Evolutionary conservation across 1,140 invertebrate genomes (phyloP).

Genomic region (Dufourea novaeangliae): DNA sequence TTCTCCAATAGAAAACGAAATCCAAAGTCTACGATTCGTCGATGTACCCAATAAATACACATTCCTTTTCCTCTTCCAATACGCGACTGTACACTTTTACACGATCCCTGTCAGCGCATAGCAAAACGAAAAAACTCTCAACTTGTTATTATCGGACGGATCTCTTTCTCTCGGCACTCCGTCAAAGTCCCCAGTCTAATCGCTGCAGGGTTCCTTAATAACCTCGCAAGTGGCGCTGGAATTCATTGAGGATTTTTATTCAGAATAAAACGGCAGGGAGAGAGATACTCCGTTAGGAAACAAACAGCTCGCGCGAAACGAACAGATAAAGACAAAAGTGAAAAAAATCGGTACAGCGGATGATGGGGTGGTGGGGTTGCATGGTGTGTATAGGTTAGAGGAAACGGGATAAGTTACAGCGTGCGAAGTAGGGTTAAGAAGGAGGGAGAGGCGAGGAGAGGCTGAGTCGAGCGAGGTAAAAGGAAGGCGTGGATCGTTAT

Average conservation of each 20-base stretch:
- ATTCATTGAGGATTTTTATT: conserved; percentile 14
- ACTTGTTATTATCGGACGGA: background rate
- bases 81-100: background rate
- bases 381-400: background rate
- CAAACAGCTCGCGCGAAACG: background rate
- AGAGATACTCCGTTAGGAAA: conserved; percentile 7
- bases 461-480: conserved; percentile 36
- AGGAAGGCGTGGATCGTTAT: conserved; percentile 66
- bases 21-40: no score
- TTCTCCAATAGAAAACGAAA: no score
- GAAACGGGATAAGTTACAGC: background rate
- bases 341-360: no score
- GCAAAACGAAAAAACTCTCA: background rate
- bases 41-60: background rate
- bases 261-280: background rate
- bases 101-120: background rate
- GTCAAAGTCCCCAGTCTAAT: background rate
- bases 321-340: background rate
- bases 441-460: background rate
- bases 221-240: background rate
- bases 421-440: background rate
- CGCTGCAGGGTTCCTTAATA: background rate
- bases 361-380: background rate
- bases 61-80: background rate
- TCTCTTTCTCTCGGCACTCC: background rate